phyloP scores from a whole-genome alignment of 2,888 invertebrate genomes.

The Ceriagrion tenellum region DNA sequence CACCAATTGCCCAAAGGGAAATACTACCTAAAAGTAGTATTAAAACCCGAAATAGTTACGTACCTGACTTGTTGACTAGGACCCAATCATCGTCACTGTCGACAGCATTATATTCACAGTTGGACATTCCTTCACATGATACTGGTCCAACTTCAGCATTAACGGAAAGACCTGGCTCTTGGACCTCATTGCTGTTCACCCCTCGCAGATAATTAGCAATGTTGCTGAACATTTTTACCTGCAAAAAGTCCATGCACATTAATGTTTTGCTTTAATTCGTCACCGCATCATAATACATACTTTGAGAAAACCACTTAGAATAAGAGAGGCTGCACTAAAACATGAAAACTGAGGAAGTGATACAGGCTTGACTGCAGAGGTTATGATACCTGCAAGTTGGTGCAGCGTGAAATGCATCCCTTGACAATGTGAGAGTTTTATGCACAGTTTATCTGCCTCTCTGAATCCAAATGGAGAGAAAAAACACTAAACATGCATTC shows the following conservation, averaged over 20 bases:
- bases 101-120: constrained; percentile 76
- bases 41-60: background rate
- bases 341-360: no score
- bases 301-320: background rate
- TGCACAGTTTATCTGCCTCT: no score
- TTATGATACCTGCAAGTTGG: no score
- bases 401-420: no score
- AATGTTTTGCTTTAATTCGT: background rate
- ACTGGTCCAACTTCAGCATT: constrained; percentile 68
- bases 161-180: constrained; percentile 72
- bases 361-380: no score
- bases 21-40: background rate
- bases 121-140: constrained; percentile 68
- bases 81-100: constrained; percentile 81
- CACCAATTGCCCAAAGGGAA: no score
- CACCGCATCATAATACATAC: background rate
- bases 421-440: no score
- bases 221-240: constrained; percentile 80
- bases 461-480: no score
- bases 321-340: no score
- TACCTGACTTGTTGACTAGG: constrained; percentile 78
- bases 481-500: no score
- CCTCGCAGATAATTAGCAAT: constrained; percentile 81
- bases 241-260: constrained; percentile 49
- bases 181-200: constrained; percentile 76